Base-by-base conservation (phyloP, 2,888 invertebrate species). In the Macrostomum cliftonense region DNA sequence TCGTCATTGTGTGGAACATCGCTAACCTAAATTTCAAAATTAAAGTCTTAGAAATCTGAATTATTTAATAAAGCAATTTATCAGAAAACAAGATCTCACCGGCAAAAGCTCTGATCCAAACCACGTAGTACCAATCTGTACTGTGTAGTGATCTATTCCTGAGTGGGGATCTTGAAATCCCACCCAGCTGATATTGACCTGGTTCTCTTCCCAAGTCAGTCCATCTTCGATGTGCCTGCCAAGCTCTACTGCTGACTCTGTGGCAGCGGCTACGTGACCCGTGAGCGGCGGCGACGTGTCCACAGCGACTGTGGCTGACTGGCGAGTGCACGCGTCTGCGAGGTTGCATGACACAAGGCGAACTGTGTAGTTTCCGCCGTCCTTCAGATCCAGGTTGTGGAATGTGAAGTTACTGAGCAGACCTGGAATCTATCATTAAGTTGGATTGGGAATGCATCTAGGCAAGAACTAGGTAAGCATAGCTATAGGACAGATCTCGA, bases 91-190 rank as follows among this genome's bases (percentile, higher is more conserved):
- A 28, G 5, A 28, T 7, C 45, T 5, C 13, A 19, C 28, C 28
- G 17, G 16, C 28, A 28, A 37, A 17, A 45, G 45, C 12, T 45
- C 45, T 12, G 37, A 28, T 12, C 45, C 36, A 5, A 37, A 36
- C 17, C 17, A 45, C 13, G 47, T 42, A n/a, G 39, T 44, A 17
- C 56, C 52, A 1, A 54, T 42, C 11, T 51, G 47, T 1, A 58
- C 21, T 16, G 47, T 49, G 39, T 54, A 58, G 4, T 2, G 19
- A 17, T 43, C 42, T 37, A 58, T 55, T 1, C 45, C 53, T 7
- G 57, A 57, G 46, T 58, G 56, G 1, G 48, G 46, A 20, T 58
- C 57, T 9, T 42, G 16, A 21, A 57, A 58, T 4, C 58, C 58
- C 44, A 52, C 54, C 58, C 58, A 58, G 12, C 45, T 52, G 13